Evolutionary conservation across 2,113 vertebrate species (phyloP).

Genomic region (Sorex araneus): DNA sequence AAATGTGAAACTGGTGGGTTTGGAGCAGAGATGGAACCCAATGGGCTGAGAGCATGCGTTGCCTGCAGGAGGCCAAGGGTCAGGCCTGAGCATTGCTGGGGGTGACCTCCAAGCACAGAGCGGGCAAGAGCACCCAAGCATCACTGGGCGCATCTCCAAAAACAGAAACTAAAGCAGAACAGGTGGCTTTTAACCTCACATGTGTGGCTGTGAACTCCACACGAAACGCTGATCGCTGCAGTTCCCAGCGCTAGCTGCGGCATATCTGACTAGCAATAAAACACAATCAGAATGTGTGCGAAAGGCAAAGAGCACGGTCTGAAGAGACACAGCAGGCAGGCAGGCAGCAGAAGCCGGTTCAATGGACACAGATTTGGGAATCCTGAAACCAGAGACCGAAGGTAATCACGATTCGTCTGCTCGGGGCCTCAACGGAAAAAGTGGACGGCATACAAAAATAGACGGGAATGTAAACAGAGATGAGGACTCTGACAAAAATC

Average conservation of each 20-base stretch:
- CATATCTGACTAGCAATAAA: background rate
- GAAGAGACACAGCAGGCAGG: background rate
- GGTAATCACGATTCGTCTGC: background rate
- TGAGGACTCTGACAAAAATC: background rate
- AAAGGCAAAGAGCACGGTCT: background rate
- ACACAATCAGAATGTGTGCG: background rate
- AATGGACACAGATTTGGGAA: background rate
- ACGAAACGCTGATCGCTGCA: background rate
- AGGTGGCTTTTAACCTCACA: background rate
- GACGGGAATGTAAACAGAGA: background rate
- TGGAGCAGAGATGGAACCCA: no score
- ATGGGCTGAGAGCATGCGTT: no score
- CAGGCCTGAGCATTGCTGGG: no score
- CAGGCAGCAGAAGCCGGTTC: background rate
- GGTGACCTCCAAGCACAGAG: no score
- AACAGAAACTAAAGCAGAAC: no score
- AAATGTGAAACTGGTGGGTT: no score
- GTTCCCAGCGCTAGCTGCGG: background rate
- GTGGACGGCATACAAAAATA: background rate
- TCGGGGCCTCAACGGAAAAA: constrained; percentile 33
- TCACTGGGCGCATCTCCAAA: no score
- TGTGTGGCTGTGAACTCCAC: background rate
- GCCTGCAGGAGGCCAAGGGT: no score
- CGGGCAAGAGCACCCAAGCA: no score
- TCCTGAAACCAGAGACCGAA: constrained; percentile 5